These are phyloP conservation scores for Trichogramma pretiosum DNA, from an alignment of 1,140 invertebrate genomes.

Conservation along the genomic window DNA sequence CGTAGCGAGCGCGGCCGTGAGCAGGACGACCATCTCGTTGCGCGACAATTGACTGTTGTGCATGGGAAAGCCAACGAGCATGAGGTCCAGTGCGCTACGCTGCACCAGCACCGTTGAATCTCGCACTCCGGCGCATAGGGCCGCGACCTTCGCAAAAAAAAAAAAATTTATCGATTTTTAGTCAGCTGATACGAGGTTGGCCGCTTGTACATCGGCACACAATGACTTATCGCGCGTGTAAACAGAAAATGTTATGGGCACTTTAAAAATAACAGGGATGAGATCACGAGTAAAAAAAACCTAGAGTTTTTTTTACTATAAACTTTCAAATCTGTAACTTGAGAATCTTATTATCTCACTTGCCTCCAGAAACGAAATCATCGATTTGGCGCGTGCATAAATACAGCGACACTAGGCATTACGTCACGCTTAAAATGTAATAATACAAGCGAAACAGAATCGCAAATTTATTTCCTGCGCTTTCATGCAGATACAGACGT, in stretches of 20 bases:
- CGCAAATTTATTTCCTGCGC: not conserved
- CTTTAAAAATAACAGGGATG: not conserved
- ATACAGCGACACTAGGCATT: no score
- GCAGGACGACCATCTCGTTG: slow-evolving; percentile 66
- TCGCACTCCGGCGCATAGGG: slow-evolving; percentile 66
- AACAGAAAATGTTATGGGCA: slow-evolving; percentile 1
- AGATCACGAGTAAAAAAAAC: not conserved
- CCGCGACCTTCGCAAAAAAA: no score
- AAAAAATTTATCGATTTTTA: no score
- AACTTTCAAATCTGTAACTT: no score
- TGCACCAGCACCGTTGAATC: slow-evolving; percentile 79
- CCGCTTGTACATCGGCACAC: no score
- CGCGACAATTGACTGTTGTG: slow-evolving; percentile 69
- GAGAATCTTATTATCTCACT: no score
- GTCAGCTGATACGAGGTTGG: no score
- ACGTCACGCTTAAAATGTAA: no score
- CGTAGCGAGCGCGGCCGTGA: slow-evolving; percentile 73
- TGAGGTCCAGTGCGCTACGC: slow-evolving; percentile 75
- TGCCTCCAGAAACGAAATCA: no score
- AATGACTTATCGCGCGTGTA: not conserved
- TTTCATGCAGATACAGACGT: slow-evolving; percentile 12
- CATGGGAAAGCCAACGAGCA: slow-evolving; percentile 78
- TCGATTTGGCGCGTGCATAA: no score
- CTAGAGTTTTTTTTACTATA: no score
- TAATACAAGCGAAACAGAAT: no score